Base-by-base conservation (phyloP, 30 jellyfish, hydroid and myxozoan species). In the Aurelia coerulea region DNA sequence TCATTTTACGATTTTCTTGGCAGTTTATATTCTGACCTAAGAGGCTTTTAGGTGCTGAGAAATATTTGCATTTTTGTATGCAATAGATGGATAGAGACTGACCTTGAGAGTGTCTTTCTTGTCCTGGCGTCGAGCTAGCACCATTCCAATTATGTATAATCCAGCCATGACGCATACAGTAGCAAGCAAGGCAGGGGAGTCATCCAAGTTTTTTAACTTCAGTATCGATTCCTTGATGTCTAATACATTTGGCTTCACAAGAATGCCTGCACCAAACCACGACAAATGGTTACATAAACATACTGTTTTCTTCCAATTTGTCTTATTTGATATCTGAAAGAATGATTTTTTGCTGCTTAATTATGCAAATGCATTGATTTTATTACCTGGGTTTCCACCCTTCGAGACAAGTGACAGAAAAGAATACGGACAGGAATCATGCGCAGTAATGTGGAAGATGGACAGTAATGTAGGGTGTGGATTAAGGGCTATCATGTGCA, bases 131-230 rank as follows among this genome's bases (percentile, higher is more conserved):
- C 96, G 78, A 14, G 97, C 97, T 92, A 92, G 84, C 16, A 90
- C 60, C 66, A 90, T 50, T 14, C 92, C 95, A 10, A 90, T 59
- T 32, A 90, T 11, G 62, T 76, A 90, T 35, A 78, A 14, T 16
- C 92, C 91, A 29, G 41, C 16, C 5, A 90, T 66, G 32, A 83
- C 58, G 65, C 95, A 84, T n/a, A 90, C 54, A 4, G 97, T 84
- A 16, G 97, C 97, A 17, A 90, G 89, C 41, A 90, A 78, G 3
- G 96, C 97, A 1, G 97, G 97, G 52, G 76, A 85, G 13, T 90
- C 90, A 23, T 75, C 92, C 4, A 90, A 17, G 42, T 84, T 51
- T 17, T 37, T 68, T n/a, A 90, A 41, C 33, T 85, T 86, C 68
- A 90, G 41, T 5, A 90, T 19, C 69, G 85, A 85, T n/a, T 37